phyloP scores from a whole-genome alignment of 2,888 invertebrate species.

The Hypena proboscidalis region DNA sequence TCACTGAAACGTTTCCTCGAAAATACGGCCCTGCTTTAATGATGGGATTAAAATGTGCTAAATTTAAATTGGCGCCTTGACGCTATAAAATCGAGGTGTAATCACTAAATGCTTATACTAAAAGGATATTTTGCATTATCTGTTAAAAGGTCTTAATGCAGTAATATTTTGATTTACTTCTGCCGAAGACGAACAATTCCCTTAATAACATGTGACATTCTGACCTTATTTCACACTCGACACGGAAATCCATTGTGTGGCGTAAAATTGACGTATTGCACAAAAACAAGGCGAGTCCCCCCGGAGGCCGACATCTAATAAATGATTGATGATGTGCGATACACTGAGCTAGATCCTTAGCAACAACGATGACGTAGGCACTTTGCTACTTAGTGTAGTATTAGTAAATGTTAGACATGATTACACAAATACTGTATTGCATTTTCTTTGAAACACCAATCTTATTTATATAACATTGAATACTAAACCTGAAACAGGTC shows the following conservation, averaged over 20 bases:
- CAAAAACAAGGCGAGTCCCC: constrained; percentile 40
- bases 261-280: constrained; percentile 38
- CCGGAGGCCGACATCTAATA: constrained; percentile 46
- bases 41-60: constrained; percentile 7
- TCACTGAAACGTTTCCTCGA: constrained; percentile 2
- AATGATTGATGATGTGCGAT: constrained; percentile 43
- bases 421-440: neutral
- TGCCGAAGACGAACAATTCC: neutral
- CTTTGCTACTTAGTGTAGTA: constrained; percentile 3
- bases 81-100: too few relatives aligned
- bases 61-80: constrained; percentile 7
- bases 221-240: constrained; percentile 32
- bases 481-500: too few relatives aligned
- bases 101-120: too few relatives aligned
- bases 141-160: too few relatives aligned
- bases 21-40: constrained; percentile 3
- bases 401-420: neutral
- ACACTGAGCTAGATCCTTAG: constrained; percentile 26
- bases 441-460: too few relatives aligned
- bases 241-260: constrained; percentile 40
- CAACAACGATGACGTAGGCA: constrained; percentile 31
- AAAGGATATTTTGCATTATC: too few relatives aligned
- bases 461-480: too few relatives aligned
- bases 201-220: neutral
- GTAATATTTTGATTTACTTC: too few relatives aligned